Evolutionary conservation across 2,888 invertebrate species (phyloP).

Genomic region (Callimorpha dominula): DNA sequence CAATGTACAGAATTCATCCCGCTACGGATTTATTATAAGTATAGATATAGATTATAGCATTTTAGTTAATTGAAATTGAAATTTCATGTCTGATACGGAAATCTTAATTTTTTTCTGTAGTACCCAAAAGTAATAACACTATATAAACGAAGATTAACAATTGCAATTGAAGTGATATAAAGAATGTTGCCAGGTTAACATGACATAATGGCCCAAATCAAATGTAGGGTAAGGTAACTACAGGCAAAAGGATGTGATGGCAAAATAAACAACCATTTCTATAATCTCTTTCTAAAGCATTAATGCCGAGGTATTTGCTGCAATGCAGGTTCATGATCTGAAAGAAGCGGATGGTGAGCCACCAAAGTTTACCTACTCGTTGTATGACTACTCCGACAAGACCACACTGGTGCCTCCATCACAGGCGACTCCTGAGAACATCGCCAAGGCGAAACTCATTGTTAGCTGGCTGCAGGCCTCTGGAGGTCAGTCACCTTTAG

Average conservation of each 20-base stretch:
- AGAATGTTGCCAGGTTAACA: background rate
- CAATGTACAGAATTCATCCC: too few relatives aligned
- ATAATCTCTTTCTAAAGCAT: background rate
- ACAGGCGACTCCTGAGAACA: slow-evolving; percentile 84
- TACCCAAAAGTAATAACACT: too few relatives aligned
- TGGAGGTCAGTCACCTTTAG: slow-evolving; percentile 74
- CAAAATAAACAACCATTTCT: background rate
- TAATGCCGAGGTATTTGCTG: background rate
- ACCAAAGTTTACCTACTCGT: slow-evolving; percentile 49
- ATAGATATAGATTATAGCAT: too few relatives aligned
- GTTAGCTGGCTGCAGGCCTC: slow-evolving; percentile 84
- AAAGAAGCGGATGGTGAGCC: slow-evolving; percentile 76
- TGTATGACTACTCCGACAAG: slow-evolving; percentile 56
- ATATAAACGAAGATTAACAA: too few relatives aligned
- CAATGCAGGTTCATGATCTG: slow-evolving; percentile 83
- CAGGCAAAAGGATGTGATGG: background rate
- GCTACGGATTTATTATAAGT: too few relatives aligned
- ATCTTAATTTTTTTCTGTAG: background rate
- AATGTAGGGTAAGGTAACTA: background rate
- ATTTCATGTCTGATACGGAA: background rate
- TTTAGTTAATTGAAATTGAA: too few relatives aligned
- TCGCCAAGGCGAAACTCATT: slow-evolving; percentile 87
- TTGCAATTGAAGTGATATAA: too few relatives aligned
- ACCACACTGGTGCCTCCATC: slow-evolving; percentile 79
- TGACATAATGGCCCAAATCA: background rate